phyloP scores from a whole-genome alignment of 2,113 vertebrate genomes.

The Menidia beryllina region DNA sequence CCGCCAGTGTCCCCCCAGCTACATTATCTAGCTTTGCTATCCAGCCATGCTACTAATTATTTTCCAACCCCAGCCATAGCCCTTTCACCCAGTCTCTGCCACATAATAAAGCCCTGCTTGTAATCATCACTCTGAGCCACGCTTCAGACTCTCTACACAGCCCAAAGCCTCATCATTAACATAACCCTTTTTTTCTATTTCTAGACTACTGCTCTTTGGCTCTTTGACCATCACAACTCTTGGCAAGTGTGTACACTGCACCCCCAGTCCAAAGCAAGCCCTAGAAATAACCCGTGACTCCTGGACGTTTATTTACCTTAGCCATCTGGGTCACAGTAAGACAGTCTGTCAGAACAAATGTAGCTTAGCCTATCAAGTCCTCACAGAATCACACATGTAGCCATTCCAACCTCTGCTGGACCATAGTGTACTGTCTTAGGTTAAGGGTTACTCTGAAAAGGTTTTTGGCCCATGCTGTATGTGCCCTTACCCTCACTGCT shows the following conservation, averaged over 20 bases:
- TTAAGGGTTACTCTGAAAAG: not conserved
- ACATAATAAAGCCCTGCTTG: constrained; percentile 66
- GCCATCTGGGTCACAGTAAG: constrained; percentile 62
- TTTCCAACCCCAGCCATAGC: constrained; percentile 68
- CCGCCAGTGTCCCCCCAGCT: constrained; percentile 66
- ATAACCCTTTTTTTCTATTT: constrained; percentile 58
- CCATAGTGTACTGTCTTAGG: not conserved
- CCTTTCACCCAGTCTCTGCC: constrained; percentile 71
- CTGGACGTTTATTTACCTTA: constrained; percentile 61
- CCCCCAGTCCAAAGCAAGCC: constrained; percentile 34
- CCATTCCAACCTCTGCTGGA: constrained; percentile 23
- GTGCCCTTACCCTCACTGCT: constrained; percentile 18
- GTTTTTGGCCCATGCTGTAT: not conserved
- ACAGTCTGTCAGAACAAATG: constrained; percentile 49
- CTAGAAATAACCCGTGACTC: constrained; percentile 51
- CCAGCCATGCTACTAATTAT: constrained; percentile 77
- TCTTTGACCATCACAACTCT: constrained; percentile 63
- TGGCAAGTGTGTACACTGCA: constrained; percentile 52
- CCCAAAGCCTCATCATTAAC: constrained; percentile 73
- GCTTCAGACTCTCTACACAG: constrained; percentile 48
- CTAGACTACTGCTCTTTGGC: constrained; percentile 43
- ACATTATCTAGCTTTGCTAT: constrained; percentile 72
- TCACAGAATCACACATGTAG: constrained; percentile 26
- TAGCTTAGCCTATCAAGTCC: constrained; percentile 22
- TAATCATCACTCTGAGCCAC: constrained; percentile 70